These are phyloP conservation scores for Tortrix viridana DNA, from an alignment of 2,888 invertebrate genomes.

Conservation along the genomic window DNA sequence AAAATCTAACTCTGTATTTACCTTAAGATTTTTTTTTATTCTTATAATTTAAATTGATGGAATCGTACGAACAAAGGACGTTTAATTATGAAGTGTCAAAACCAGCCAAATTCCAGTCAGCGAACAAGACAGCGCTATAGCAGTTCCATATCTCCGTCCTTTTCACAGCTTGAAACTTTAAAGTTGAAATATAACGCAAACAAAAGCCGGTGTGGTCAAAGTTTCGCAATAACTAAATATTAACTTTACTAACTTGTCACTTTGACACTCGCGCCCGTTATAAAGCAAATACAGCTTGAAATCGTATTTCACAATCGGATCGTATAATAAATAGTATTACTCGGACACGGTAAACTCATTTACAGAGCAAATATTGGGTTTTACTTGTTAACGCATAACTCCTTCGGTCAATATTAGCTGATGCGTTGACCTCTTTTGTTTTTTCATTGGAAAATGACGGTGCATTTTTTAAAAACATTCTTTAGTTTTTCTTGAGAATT, in stretches of 20 bases:
- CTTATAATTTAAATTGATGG: too few species aligned
- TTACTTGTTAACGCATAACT: conserved; percentile 36
- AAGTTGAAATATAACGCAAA: background rate
- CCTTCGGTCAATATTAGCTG: conserved; percentile 58
- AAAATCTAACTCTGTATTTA: too few species aligned
- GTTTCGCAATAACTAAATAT: conserved; percentile 10
- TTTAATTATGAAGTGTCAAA: too few species aligned
- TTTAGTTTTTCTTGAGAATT: background rate
- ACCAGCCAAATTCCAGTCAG: too few species aligned
- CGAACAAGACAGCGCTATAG: too few species aligned
- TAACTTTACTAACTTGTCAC: conserved; percentile 1
- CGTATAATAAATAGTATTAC: conserved; percentile 21
- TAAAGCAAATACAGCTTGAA: conserved; percentile 15
- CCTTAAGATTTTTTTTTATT: too few species aligned
- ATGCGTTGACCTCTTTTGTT: conserved; percentile 53
- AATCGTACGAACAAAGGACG: too few species aligned
- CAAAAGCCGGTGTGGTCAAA: background rate
- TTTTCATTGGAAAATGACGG: conserved; percentile 2
- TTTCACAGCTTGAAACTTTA: background rate
- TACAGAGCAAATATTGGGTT: conserved; percentile 40
- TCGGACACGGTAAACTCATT: conserved; percentile 41
- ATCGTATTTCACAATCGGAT: conserved; percentile 37
- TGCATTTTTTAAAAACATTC: background rate
- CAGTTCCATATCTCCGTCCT: background rate
- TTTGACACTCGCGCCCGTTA: background rate